Evolutionary conservation across 2,888 invertebrate genomes (phyloP).

Genomic region (Anorthoa munda): DNA sequence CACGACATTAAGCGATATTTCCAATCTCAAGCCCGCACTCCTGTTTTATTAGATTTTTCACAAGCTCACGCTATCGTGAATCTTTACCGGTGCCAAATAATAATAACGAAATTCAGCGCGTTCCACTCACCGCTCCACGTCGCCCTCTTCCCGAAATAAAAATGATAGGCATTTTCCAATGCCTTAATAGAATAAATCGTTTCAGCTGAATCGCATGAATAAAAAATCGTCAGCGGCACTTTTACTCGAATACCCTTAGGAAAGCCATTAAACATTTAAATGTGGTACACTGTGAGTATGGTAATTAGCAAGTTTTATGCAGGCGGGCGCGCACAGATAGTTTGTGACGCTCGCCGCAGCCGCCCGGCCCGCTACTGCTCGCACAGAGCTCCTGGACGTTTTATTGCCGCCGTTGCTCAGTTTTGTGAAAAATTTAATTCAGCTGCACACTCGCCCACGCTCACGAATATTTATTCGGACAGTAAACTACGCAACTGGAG

Average conservation of each 20-base stretch:
- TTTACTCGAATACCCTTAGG: slow-evolving; percentile 63
- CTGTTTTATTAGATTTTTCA: slow-evolving; percentile 83
- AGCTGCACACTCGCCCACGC: slow-evolving; percentile 44
- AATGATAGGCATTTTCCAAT: slow-evolving; percentile 77
- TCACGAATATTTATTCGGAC: slow-evolving; percentile 55
- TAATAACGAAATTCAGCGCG: slow-evolving; percentile 83
- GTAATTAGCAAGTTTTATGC: slow-evolving; percentile 80
- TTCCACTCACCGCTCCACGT: slow-evolving; percentile 71
- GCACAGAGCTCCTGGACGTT: slow-evolving; percentile 61
- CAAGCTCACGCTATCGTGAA: slow-evolving; percentile 79
- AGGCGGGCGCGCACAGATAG: slow-evolving; percentile 69
- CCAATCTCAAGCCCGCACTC: slow-evolving; percentile 78
- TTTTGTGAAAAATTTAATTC: slow-evolving; percentile 69
- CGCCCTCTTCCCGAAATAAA: slow-evolving; percentile 70
- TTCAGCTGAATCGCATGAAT: slow-evolving; percentile 69
- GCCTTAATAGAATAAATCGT: slow-evolving; percentile 78
- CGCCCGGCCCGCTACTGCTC: slow-evolving; percentile 23
- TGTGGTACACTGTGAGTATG: slow-evolving; percentile 71
- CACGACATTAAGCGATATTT: slow-evolving; percentile 77
- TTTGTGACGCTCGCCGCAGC: slow-evolving; percentile 60
- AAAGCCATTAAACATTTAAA: slow-evolving; percentile 73
- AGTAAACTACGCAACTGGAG: slow-evolving; percentile 50
- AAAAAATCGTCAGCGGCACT: slow-evolving; percentile 66
- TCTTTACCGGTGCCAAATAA: slow-evolving; percentile 82
- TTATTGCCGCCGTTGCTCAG: slow-evolving; percentile 66